These are phyloP conservation scores for Chamaea fasciata DNA, from an alignment of 2,113 vertebrate genomes.

Conservation along the genomic window DNA sequence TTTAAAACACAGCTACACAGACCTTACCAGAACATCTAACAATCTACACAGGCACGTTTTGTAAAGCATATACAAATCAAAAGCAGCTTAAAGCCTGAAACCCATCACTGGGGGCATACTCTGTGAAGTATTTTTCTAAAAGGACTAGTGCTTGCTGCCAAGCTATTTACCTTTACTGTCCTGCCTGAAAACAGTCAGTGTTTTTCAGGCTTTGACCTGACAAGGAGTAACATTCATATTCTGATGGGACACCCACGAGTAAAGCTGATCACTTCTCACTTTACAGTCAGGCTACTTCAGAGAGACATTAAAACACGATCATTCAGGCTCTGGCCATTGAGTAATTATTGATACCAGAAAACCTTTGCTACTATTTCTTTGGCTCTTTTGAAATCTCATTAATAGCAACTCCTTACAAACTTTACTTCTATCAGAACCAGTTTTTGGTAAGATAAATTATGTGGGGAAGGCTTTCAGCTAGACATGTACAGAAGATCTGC, in stretches of 20 bases:
- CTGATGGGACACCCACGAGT: rapidly evolving
- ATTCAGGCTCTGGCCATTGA: rapidly evolving
- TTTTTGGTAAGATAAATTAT: background rate
- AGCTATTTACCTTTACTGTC: background rate
- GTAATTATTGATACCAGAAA: background rate
- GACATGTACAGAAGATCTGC: background rate
- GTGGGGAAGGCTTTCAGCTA: background rate
- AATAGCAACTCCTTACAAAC: background rate
- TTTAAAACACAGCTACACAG: background rate
- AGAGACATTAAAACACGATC: rapidly evolving
- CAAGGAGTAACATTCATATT: background rate
- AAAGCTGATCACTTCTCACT: background rate
- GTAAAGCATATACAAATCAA: background rate
- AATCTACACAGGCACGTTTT: background rate
- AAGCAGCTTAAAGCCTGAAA: background rate
- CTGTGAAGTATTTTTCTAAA: background rate
- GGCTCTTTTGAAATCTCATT: background rate
- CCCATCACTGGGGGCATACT: background rate
- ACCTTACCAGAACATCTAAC: background rate
- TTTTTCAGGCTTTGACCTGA: background rate
- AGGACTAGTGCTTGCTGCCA: background rate
- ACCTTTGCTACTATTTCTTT: background rate
- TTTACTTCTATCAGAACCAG: background rate
- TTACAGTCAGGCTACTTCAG: background rate
- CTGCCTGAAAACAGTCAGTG: background rate